phyloP scores from a whole-genome alignment of 2,888 invertebrate species.

The Ophion slaviceki region DNA sequence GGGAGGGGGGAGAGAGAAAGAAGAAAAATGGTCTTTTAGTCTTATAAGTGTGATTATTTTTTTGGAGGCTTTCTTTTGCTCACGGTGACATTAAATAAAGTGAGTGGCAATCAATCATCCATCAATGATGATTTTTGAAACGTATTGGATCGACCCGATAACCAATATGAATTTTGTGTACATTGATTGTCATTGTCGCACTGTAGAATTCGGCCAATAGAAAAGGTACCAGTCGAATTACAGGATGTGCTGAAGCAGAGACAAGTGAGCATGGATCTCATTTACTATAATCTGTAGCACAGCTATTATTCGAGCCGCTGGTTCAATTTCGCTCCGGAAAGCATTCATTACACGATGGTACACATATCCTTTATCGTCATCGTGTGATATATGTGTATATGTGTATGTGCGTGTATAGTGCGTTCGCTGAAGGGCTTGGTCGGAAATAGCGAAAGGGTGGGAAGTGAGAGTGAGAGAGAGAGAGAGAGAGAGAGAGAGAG shows the following conservation, averaged over 20 bases:
- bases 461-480: constrained; percentile 59
- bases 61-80: too few species aligned
- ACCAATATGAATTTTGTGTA: too few species aligned
- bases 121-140: too few species aligned
- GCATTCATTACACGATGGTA: constrained; percentile 13
- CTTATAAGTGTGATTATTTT: too few species aligned
- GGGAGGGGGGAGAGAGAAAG: neutral
- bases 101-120: too few species aligned
- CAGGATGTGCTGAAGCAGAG: neutral
- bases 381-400: constrained; percentile 24
- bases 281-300: constrained; percentile 16
- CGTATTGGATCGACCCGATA: too few species aligned
- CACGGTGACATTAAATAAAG: too few species aligned
- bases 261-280: neutral
- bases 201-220: neutral
- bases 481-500: constrained; percentile 54
- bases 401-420: constrained; percentile 7
- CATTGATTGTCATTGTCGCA: neutral
- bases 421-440: constrained; percentile 45
- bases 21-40: too few species aligned
- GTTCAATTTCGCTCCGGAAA: constrained; percentile 32
- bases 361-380: constrained; percentile 22
- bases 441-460: constrained; percentile 48
- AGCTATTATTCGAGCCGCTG: constrained; percentile 32
- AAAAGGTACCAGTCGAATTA: neutral